Evolutionary conservation across 1,140 invertebrate genomes (phyloP).

Genomic region (Listronotus oregonensis): DNA sequence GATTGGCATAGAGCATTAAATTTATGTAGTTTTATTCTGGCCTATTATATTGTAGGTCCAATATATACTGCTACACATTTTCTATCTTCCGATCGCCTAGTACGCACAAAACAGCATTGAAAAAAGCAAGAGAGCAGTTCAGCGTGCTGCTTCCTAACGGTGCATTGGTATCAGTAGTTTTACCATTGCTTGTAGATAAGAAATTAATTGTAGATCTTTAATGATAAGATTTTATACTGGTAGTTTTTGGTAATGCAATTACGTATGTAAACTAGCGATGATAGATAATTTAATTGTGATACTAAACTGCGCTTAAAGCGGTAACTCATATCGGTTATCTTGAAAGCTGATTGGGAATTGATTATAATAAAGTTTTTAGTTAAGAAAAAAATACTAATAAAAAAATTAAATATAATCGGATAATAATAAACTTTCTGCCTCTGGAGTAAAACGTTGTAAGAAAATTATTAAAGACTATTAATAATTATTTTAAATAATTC

Average conservation of each 20-base stretch:
- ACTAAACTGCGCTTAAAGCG: too few relatives aligned
- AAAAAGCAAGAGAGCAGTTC: slow-evolving; percentile 18
- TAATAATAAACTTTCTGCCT: too few relatives aligned
- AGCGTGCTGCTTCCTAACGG: slow-evolving; percentile 25
- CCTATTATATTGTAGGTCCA: slow-evolving; percentile 13
- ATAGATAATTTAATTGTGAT: too few relatives aligned
- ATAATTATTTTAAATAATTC: too few relatives aligned
- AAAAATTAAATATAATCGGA: too few relatives aligned
- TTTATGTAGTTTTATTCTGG: not conserved
- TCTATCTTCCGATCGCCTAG: slow-evolving; percentile 26
- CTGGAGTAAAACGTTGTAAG: too few relatives aligned
- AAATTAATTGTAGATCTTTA: slow-evolving; percentile 22
- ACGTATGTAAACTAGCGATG: not conserved
- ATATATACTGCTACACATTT: slow-evolving; percentile 30
- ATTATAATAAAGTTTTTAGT: too few relatives aligned
- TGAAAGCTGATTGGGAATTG: too few relatives aligned
- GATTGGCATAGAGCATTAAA: too few relatives aligned
- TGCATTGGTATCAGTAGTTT: slow-evolving; percentile 29
- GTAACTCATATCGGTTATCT: too few relatives aligned
- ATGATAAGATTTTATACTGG: slow-evolving; percentile 11
- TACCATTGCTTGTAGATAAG: slow-evolving; percentile 22
- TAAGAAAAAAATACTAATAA: too few relatives aligned
- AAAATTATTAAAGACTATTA: too few relatives aligned
- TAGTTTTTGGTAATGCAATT: slow-evolving; percentile 4
- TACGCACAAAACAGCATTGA: slow-evolving; percentile 21